A percentile compares a stretch with the other conserved stretches of the same genome.
phyloP scores from a whole-genome alignment of 2,888 invertebrate species.

The Cinara cedri region DNA sequence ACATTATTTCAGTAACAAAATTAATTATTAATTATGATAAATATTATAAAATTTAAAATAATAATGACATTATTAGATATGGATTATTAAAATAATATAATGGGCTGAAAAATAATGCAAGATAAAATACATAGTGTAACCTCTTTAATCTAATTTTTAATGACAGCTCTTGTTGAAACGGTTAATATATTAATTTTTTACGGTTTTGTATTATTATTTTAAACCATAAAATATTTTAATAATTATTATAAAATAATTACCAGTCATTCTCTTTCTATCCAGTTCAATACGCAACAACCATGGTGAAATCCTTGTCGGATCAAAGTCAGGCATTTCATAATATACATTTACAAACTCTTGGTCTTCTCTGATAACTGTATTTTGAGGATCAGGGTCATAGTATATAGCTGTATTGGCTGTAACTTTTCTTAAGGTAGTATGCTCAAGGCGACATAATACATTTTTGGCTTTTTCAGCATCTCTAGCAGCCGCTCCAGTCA shows the following conservation, averaged over 20 bases:
- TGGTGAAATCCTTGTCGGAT: conserved; percentile 94
- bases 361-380: conserved; percentile 98
- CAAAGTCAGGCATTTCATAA: conserved; percentile 99
- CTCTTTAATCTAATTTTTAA: too few species aligned
- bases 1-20: too few species aligned
- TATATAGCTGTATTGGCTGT: conserved; percentile 99
- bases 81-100: too few species aligned
- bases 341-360: conserved; percentile 99
- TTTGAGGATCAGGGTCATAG: conserved; percentile 98
- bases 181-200: too few species aligned
- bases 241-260: conserved; percentile 59
- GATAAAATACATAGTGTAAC: too few species aligned
- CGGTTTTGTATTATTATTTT: background rate
- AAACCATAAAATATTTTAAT: background rate
- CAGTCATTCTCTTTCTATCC: conserved; percentile 96
- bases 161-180: too few species aligned
- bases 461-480: conserved; percentile 99
- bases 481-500: conserved; percentile 94
- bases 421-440: conserved; percentile 93
- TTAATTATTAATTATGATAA: too few species aligned
- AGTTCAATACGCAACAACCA: conserved; percentile 98
- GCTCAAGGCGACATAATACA: conserved; percentile 95
- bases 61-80: too few species aligned
- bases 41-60: too few species aligned
- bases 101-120: too few species aligned